A percentile compares a stretch with the other conserved stretches of the same genome.
These are phyloP conservation scores for Ophion slaviceki DNA, from an alignment of 2,888 invertebrate genomes.

Conservation along the genomic window DNA sequence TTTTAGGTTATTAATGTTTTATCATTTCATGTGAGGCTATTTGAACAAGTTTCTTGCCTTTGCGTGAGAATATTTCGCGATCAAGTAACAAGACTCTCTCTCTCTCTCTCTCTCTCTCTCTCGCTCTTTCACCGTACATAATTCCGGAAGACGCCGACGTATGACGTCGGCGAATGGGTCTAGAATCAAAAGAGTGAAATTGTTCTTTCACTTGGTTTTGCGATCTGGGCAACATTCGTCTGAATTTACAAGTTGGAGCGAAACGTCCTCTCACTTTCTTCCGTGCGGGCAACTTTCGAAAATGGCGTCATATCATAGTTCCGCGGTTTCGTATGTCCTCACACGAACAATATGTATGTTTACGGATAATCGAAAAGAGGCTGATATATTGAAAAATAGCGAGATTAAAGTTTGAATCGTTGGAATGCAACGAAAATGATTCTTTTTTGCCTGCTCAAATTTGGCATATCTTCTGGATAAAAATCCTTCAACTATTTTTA, in stretches of 20 bases:
- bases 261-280: slow-evolving; percentile 68
- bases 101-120: not conserved
- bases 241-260: slow-evolving; percentile 57
- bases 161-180: not conserved
- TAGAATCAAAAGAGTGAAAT: slow-evolving; percentile 55
- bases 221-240: slow-evolving; percentile 50
- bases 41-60: not conserved
- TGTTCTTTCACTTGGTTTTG: slow-evolving; percentile 48
- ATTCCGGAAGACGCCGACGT: slow-evolving; percentile 25
- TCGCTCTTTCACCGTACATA: not conserved
- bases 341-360: not conserved
- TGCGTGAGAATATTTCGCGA: not conserved
- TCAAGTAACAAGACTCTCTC: slow-evolving; percentile 16
- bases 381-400: not conserved
- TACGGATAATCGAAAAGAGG: not conserved
- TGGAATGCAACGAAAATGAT: too few relatives aligned
- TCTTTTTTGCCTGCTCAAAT: too few relatives aligned
- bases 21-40: not conserved
- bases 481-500: too few relatives aligned
- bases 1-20: not conserved
- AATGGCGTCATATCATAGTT: slow-evolving; percentile 49
- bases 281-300: slow-evolving; percentile 62
- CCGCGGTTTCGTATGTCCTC: slow-evolving; percentile 21
- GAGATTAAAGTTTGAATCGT: not conserved
- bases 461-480: too few relatives aligned